Evolutionary conservation across 2,797 vertebrate genomes (phyloP).

Genomic region (Alfaro cultratus): DNA sequence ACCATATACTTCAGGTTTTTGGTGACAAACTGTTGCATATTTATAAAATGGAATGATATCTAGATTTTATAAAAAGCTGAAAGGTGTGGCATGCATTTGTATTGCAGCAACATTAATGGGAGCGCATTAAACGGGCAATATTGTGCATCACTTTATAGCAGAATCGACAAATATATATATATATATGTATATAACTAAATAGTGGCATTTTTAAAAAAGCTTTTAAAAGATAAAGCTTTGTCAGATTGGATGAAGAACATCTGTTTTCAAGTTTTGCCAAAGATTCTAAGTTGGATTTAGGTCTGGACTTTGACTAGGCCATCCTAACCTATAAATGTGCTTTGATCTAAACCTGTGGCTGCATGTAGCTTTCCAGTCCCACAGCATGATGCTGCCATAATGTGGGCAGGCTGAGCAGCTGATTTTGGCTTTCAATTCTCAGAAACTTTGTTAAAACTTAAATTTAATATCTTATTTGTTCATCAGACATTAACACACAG

Average conservation of each 20-base stretch:
- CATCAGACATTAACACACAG: background rate
- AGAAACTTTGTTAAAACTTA: background rate
- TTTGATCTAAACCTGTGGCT: background rate
- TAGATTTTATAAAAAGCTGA: background rate
- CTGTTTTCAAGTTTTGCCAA: too few species aligned
- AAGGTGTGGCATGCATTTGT: background rate
- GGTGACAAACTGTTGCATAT: background rate
- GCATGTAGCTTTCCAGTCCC: background rate
- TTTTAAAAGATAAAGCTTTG: background rate
- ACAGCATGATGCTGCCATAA: background rate
- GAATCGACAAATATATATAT: too few species aligned
- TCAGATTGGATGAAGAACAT: background rate
- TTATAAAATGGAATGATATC: background rate
- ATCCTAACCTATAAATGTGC: background rate
- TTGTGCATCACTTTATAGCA: too few species aligned
- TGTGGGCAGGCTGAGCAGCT: background rate
- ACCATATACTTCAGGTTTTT: background rate
- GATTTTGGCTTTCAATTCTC: background rate
- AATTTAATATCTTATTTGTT: background rate
- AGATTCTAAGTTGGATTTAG: background rate
- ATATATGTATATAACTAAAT: too few species aligned
- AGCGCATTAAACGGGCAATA: too few species aligned
- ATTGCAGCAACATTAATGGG: too few species aligned
- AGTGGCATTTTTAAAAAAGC: too few species aligned
- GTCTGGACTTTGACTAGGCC: constrained; percentile 1